phyloP scores from a whole-genome alignment of 2,113 vertebrate genomes.

The Callospermophilus lateralis region DNA sequence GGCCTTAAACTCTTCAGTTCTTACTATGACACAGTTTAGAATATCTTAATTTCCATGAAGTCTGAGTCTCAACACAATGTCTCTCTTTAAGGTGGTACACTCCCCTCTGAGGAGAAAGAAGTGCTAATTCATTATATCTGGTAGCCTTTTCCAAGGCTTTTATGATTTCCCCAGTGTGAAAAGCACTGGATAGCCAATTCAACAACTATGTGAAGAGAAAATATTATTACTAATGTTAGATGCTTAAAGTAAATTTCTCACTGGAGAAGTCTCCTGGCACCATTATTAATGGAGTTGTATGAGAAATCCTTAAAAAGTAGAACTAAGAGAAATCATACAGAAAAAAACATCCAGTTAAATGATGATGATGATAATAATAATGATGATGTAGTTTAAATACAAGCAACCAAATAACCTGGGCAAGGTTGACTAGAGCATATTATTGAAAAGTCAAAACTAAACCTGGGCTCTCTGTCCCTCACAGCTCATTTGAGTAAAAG shows the following conservation, averaged over 20 bases:
- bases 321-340: not conserved
- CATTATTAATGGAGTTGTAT: not conserved
- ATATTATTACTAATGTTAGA: not conserved
- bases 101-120: conserved; percentile 7
- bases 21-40: not conserved
- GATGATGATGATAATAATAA: no score
- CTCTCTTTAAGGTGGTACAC: not conserved
- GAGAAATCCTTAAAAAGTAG: not conserved
- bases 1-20: not conserved
- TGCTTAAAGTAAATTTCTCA: not conserved
- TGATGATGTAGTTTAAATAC: not conserved
- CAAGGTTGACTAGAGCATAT: not conserved
- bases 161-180: not conserved
- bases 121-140: not conserved
- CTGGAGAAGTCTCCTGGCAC: not conserved
- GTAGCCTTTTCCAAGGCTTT: not conserved
- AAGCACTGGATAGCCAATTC: not conserved
- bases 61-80: not conserved
- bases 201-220: not conserved
- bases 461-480: not conserved
- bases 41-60: not conserved
- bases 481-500: not conserved
- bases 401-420: not conserved
- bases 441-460: not conserved
- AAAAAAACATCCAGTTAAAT: not conserved